Base-by-base conservation (phyloP, 1,140 invertebrate genomes). In the Lasioglossum baleicum region DNA sequence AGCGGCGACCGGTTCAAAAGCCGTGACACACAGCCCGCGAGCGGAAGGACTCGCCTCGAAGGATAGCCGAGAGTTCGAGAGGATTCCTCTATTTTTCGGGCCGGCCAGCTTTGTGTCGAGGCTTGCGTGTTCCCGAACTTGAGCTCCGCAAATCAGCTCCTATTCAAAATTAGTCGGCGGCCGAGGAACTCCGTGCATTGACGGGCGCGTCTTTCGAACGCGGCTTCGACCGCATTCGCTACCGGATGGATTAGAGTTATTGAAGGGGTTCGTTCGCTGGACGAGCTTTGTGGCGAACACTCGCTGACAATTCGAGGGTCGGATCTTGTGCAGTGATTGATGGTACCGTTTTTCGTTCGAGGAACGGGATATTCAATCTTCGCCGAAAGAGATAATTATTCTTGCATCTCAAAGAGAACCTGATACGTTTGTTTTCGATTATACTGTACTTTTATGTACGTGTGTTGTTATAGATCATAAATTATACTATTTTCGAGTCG, bases 111-210 rank as follows among this genome's bases (percentile, higher is more conserved):
- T 51, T 71, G 68, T 48, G 42, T 40, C 17, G 22, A 8, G 22
- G 66, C 7, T 44, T 17, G 8, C 56, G 10, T 6, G 53, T 11
- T 22, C n/a, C n/a, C 51, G 17, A 58, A 40, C 22, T 17, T 13
- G n/a, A 75, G 53, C 13, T 40, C 58, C 78, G 79, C 84, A 88
- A 90, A 90, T 82, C 86, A 89, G 84, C 80, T 56, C 66, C 89
- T 88, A 90, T 90, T 90, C 84, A 90, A 88, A 88, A 89, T 90
- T 90, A 88, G 87, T 82, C 83, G 72, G 77, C 68, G 81, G 44
- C 44, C 58, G 51, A 71, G 75, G 73, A 63, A 60, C 76, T 75
- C 48, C 44, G 61, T 48, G 44, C 72, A 81, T 86, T 61, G 83
- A 82, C 68, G 69, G 26, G 74, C 61, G 48, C 64, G 31, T 61